Conservation (phyloP, 2,888 invertebrate genomes). For the Glyphotaelius pellucidus region DNA sequence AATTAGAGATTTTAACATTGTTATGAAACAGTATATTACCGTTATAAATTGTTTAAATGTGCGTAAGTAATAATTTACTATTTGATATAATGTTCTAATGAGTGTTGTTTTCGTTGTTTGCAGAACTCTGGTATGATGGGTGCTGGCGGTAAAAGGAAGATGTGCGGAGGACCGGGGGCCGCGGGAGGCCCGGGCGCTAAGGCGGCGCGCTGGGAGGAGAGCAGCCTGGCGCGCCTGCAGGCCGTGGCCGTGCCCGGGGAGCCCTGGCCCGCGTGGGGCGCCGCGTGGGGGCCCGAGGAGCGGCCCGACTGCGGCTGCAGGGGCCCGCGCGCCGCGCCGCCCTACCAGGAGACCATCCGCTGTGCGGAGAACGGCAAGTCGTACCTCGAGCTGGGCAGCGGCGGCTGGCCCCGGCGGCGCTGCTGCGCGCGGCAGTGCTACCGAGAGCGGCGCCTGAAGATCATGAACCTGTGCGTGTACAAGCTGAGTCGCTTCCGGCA, state of each 20-base stretch:
- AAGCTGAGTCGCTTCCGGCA: conserved; percentile 92
- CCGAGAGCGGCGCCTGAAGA: conserved; percentile 90
- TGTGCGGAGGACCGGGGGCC: conserved; percentile 68
- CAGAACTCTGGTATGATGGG: conserved; percentile 66
- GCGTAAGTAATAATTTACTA: background rate
- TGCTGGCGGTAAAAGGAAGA: conserved; percentile 65
- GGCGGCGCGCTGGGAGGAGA: conserved; percentile 71
- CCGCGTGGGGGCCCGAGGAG: conserved; percentile 71
- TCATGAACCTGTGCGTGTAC: conserved; percentile 94
- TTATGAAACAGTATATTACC: background rate
- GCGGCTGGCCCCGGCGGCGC: conserved; percentile 84
- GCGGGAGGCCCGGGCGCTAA: conserved; percentile 71
- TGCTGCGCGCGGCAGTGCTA: conserved; percentile 90
- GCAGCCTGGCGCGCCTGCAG: conserved; percentile 78
- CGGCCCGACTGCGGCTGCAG: conserved; percentile 78
- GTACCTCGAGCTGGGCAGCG: conserved; percentile 91
- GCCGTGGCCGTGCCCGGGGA: conserved; percentile 79
- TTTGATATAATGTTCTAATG: background rate
- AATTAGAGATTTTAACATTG: background rate
- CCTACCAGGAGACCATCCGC: conserved; percentile 87
- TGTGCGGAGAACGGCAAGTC: conserved; percentile 92
- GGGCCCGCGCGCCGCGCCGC: conserved; percentile 71
- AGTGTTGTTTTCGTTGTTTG: conserved; percentile 46
- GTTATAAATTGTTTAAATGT: background rate
- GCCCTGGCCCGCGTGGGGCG: conserved; percentile 74